Evolutionary conservation across 1,140 invertebrate genomes (phyloP), one percentile per base, ranked within the genome.

Genomic region (Eumaeus atala): DNA sequence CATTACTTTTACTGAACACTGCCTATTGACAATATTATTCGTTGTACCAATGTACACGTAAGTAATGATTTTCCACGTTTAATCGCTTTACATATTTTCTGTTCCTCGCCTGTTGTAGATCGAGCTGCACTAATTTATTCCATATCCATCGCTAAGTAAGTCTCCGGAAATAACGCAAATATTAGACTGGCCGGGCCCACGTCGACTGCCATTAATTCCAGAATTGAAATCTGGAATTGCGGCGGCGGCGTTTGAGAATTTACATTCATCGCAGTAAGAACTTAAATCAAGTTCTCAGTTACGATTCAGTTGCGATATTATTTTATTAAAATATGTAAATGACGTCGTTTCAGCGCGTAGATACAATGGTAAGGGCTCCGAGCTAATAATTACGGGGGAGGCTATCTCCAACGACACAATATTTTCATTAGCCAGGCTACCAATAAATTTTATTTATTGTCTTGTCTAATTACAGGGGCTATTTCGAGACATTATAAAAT

Each of bases 311-410:
- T 84, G 84, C 81, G 79, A 84, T 84, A 84, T 84, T 84, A 87
- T 87, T 87, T 84, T 87, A 87, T 87, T 87, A 87, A 84, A 87
- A 87, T 87, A 87, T 87, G 84, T 84, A 84, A 87, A 87, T 87
- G 75, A 78, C 70, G 73, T 68, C 70, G 70, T 78, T 84, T 67
- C 70, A 74, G 58, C 59, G 66, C 70, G 73, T 63, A 74, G 78
- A 74, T 76, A 81, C 73, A 70, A 70, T 68, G 72, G 70, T 77
- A 75, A 79, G 63, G 67, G 71, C 67, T 14, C 11, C 9, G 40
- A 12, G 21, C 72, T 72, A 70, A 74, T 72, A 71, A 77, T 75
- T 76, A 74, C 67, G 67, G 58, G 72, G 72, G 68, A 67, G 72
- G 77, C 74, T 79, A 77, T 71, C 70, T 75, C 62, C 74, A 77